Percentiles rank a stretch among this genome's conserved stretches.
phyloP scores from a whole-genome alignment of 1,140 invertebrate genomes.

The Drosophila chauvacae region DNA sequence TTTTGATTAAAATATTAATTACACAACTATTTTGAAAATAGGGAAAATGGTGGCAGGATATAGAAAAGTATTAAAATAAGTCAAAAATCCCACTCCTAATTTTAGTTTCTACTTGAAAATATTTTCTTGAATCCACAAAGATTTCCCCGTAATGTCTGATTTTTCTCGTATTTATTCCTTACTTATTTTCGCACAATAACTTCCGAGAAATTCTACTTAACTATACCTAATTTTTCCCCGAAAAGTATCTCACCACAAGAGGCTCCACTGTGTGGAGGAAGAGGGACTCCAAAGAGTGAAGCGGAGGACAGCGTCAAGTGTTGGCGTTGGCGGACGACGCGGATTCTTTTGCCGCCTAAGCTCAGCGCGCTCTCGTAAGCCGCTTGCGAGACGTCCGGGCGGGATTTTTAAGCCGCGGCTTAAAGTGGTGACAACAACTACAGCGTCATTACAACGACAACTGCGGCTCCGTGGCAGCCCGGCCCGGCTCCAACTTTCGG shows the following conservation, averaged over 20 bases:
- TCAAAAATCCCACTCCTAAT: no score
- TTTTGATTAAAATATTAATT: no score
- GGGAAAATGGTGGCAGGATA: no score
- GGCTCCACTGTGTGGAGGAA: background rate
- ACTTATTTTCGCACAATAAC: background rate
- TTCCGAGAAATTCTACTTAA: background rate
- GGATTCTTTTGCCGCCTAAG: constrained; percentile 68
- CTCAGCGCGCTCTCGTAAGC: constrained; percentile 27
- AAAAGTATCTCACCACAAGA: background rate
- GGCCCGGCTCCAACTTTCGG: constrained; percentile 21
- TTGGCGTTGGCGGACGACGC: constrained; percentile 60
- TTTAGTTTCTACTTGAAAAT: background rate
- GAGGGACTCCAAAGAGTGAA: background rate
- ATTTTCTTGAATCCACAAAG: background rate
- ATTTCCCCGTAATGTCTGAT: background rate
- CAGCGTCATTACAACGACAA: constrained; percentile 3
- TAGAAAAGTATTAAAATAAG: no score
- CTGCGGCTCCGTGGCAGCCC: background rate
- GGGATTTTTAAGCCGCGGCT: constrained; percentile 73
- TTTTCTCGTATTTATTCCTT: no score
- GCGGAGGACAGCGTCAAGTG: constrained; percentile 50
- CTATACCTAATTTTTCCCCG: background rate
- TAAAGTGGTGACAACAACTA: constrained; percentile 77
- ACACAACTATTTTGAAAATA: no score
- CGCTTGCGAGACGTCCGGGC: constrained; percentile 34